These are phyloP conservation scores for Varanus komodoensis DNA, from an alignment of 2,113 vertebrate genomes.

Conservation along the genomic window DNA sequence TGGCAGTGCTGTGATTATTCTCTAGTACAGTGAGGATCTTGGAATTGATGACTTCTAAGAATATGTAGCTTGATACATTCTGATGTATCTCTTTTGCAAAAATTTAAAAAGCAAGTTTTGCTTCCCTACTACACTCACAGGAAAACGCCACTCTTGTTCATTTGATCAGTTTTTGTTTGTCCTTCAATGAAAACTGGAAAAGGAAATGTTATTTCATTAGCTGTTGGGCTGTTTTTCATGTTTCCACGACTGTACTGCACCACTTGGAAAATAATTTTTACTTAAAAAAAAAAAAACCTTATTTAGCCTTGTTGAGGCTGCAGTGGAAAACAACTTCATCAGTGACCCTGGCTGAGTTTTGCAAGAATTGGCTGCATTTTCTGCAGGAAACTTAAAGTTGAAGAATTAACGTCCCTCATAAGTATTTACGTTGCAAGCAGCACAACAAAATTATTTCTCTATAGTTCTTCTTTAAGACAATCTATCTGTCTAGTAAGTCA, in stretches of 20 bases:
- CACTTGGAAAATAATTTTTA: neutral
- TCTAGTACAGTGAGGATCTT: neutral
- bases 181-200: neutral
- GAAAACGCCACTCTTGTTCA: neutral
- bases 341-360: neutral
- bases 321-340: neutral
- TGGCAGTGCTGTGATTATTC: neutral
- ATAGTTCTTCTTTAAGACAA: neutral
- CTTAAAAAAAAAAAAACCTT: no score
- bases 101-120: neutral
- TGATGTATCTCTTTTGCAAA: neutral
- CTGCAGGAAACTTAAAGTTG: constrained; percentile 19
- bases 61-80: neutral
- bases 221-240: neutral
- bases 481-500: neutral
- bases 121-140: neutral
- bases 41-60: neutral
- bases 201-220: neutral
- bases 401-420: neutral
- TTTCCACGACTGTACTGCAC: neutral
- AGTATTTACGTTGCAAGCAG: neutral
- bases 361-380: accelerated
- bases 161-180: neutral
- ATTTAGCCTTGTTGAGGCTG: neutral
- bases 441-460: neutral